Conservation (phyloP, 2,888 invertebrate genomes). For the Ormyrus pomaceus region DNA sequence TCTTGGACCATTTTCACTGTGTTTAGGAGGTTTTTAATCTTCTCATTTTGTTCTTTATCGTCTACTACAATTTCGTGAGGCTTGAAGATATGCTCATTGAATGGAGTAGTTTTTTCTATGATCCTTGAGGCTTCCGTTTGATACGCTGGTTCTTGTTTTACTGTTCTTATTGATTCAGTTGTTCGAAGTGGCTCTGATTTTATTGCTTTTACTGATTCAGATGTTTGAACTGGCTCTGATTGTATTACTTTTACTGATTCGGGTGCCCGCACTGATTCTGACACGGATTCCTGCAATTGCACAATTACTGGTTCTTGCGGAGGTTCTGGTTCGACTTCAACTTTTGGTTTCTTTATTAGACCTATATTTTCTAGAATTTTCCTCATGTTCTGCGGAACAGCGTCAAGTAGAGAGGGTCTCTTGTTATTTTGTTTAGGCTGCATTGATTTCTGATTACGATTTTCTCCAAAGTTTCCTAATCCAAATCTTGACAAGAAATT, state of each 20-base stretch:
- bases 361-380: constrained; percentile 74
- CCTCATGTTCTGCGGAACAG: constrained; percentile 72
- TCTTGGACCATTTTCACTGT: constrained; percentile 71
- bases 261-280: neutral
- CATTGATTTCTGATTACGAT: constrained; percentile 67
- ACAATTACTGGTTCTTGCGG: too few relatives aligned
- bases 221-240: too few relatives aligned
- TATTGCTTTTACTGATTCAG: too few relatives aligned
- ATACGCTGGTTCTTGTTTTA: neutral
- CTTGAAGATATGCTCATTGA: constrained; percentile 73
- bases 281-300: too few relatives aligned
- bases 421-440: constrained; percentile 47
- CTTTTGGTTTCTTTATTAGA: constrained; percentile 62
- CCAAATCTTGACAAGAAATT: constrained; percentile 76
- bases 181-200: too few relatives aligned
- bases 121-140: constrained; percentile 11
- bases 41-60: constrained; percentile 76
- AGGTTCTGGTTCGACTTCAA: too few relatives aligned
- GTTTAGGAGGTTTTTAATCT: constrained; percentile 73
- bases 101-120: constrained; percentile 25
- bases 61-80: constrained; percentile 67
- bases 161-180: too few relatives aligned
- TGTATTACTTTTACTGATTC: neutral
- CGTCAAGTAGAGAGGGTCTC: constrained; percentile 66
- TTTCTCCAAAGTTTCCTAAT: constrained; percentile 65